Conservation (phyloP, 2,888 invertebrate genomes). For the Oscheius sp. region DNA sequence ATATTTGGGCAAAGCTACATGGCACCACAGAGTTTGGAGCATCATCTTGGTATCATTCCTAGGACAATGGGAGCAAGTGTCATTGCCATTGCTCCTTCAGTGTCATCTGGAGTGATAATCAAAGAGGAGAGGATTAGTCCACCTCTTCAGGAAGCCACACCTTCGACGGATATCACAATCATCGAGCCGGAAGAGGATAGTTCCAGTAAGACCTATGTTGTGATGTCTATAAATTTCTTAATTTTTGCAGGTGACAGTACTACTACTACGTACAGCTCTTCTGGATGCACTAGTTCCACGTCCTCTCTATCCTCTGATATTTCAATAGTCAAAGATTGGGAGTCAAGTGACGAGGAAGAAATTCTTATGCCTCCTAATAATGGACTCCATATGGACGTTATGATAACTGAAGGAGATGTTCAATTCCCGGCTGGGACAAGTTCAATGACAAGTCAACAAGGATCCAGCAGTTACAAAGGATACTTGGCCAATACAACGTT, state of each 20-base stretch:
- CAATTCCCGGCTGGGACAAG: background rate
- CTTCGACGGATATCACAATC: slow-evolving; percentile 2
- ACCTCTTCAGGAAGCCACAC: background rate
- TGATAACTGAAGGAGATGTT: slow-evolving; percentile 16
- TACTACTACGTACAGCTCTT: slow-evolving; percentile 31
- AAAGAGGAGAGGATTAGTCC: background rate
- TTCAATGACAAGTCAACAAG: background rate
- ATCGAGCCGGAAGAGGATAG: slow-evolving; percentile 12
- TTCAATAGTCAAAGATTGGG: background rate
- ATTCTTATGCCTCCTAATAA: background rate
- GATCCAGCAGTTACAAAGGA: background rate
- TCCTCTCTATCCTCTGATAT: slow-evolving; percentile 9
- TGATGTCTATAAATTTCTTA: background rate
- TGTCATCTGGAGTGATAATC: background rate
- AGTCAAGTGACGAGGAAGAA: slow-evolving; percentile 6
- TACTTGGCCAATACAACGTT: slow-evolving; percentile 3
- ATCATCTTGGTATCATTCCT: too few species aligned
- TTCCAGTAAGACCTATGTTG: slow-evolving; percentile 4
- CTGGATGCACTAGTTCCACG: slow-evolving; percentile 15
- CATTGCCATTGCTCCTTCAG: slow-evolving; percentile 10
- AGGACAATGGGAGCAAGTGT: background rate
- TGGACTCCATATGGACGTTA: background rate
- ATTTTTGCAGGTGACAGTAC: slow-evolving; percentile 27
- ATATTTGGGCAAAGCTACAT: background rate
- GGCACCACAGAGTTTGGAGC: too few species aligned